These are phyloP conservation scores for Uloborus plumipes DNA, from an alignment of 2,888 invertebrate genomes.

Conservation along the genomic window DNA sequence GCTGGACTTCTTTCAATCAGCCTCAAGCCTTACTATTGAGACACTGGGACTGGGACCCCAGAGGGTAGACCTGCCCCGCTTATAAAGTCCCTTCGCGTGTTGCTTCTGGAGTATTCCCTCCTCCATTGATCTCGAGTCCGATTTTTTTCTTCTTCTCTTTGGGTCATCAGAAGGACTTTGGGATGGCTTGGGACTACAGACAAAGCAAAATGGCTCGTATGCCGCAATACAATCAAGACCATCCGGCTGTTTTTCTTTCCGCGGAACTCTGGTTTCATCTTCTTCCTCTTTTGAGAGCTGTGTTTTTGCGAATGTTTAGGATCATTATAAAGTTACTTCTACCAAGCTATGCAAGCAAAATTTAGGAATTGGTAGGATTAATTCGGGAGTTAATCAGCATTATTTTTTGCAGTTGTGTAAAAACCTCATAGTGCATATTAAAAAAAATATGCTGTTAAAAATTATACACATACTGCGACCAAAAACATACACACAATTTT, in stretches of 20 bases:
- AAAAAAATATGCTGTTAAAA: too few relatives aligned
- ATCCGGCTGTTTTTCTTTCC: slow-evolving; percentile 6
- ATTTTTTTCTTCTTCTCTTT: slow-evolving; percentile 33
- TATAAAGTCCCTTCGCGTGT: slow-evolving; percentile 54
- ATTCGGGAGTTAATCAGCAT: too few relatives aligned
- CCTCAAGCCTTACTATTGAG: slow-evolving; percentile 35
- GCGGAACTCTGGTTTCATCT: slow-evolving; percentile 12
- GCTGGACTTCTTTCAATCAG: slow-evolving; percentile 57
- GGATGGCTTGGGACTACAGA: slow-evolving; percentile 28
- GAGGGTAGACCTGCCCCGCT: slow-evolving; percentile 34
- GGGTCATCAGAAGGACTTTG: slow-evolving; percentile 51
- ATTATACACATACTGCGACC: too few relatives aligned
- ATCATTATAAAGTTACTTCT: too few relatives aligned
- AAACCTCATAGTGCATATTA: too few relatives aligned
- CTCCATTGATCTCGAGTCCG: slow-evolving; percentile 45
- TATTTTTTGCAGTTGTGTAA: too few relatives aligned
- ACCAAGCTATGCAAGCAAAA: too few relatives aligned
- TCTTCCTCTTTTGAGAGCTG: neutral
- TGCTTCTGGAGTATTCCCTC: slow-evolving; percentile 47
- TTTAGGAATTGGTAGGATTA: too few relatives aligned
- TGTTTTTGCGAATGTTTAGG: too few relatives aligned
- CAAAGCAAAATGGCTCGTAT: slow-evolving; percentile 39
- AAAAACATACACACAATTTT: too few relatives aligned
- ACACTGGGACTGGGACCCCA: slow-evolving; percentile 47
- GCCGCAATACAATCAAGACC: slow-evolving; percentile 50